Conservation (phyloP, 2,113 vertebrate species). For the Atlantisia rogersi region DNA sequence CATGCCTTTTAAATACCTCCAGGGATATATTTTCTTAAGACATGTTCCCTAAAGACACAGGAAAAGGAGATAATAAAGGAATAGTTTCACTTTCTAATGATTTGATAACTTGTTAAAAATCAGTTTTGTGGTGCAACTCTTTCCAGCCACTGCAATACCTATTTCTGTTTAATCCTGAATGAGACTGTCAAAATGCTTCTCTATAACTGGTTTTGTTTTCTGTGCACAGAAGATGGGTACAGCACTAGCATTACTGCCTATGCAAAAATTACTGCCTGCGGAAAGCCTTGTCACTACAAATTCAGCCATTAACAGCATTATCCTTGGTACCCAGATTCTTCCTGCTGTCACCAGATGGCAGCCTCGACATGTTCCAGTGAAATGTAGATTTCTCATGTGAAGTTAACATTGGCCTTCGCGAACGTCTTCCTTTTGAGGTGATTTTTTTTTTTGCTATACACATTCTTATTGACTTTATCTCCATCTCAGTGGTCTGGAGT, state of each 20-base stretch:
- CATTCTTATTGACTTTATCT: neutral
- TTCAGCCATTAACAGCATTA: too few species aligned
- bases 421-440: neutral
- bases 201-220: neutral
- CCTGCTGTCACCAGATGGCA: conserved; percentile 58
- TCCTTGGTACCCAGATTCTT: neutral
- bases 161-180: neutral
- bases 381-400: accelerated
- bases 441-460: neutral
- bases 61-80: neutral
- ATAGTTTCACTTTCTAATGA: neutral
- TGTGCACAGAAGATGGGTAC: neutral
- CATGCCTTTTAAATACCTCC: too few species aligned
- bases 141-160: neutral
- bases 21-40: neutral
- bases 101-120: neutral
- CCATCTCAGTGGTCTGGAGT: neutral
- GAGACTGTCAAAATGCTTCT: neutral
- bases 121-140: neutral
- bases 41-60: neutral
- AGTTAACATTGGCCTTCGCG: accelerated
- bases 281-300: neutral
- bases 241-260: too few species aligned
- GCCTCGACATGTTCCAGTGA: neutral
- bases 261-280: neutral